These are phyloP conservation scores for Agrotis segetum DNA, from an alignment of 2,888 invertebrate species.

Conservation along the genomic window DNA sequence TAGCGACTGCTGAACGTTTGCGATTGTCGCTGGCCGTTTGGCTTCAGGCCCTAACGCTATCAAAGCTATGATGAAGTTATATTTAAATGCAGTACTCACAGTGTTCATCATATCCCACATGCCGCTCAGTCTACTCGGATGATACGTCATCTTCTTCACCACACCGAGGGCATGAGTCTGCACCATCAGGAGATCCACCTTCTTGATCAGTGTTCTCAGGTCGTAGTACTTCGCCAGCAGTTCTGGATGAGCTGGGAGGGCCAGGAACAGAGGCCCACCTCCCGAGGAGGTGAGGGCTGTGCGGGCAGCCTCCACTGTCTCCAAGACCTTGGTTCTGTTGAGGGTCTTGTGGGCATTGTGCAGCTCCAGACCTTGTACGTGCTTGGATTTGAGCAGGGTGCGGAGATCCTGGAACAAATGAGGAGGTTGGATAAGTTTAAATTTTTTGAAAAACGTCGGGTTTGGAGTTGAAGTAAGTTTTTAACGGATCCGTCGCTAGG, in stretches of 20 bases:
- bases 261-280: conserved; percentile 90
- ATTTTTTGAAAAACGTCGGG: background rate
- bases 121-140: conserved; percentile 94
- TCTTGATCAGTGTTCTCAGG: conserved; percentile 92
- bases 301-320: conserved; percentile 85
- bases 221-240: conserved; percentile 93
- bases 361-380: conserved; percentile 91
- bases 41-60: no score
- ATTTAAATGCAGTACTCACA: conserved; percentile 82
- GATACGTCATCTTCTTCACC: conserved; percentile 93
- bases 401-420: conserved; percentile 86
- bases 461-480: no score
- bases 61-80: no score
- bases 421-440: conserved; percentile 1
- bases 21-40: no score
- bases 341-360: conserved; percentile 89
- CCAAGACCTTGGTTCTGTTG: conserved; percentile 87
- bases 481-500: no score
- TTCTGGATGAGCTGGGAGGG: conserved; percentile 92
- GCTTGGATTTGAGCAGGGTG: conserved; percentile 89
- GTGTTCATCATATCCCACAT: conserved; percentile 95
- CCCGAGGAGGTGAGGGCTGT: conserved; percentile 86
- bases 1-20: no score
- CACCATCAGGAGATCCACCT: conserved; percentile 92
- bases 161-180: conserved; percentile 93